These are phyloP conservation scores for Montifringilla adamsi DNA, from an alignment of 2,113 vertebrate species.

Conservation along the genomic window DNA sequence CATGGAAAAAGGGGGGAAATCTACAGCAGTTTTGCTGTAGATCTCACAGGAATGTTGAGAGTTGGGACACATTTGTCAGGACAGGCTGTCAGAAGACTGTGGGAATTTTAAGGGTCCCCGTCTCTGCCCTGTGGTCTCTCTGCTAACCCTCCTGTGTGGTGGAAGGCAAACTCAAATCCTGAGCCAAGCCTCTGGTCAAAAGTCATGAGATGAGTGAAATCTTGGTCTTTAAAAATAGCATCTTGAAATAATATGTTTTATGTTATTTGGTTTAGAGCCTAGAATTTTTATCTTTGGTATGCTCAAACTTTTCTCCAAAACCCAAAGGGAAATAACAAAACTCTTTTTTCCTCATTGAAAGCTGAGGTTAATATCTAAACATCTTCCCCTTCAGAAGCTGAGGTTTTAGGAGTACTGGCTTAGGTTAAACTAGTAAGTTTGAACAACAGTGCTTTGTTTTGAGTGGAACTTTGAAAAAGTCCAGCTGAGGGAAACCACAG, in stretches of 20 bases:
- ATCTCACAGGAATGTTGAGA: neutral
- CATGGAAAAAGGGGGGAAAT: fast-evolving
- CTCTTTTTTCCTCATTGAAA: neutral
- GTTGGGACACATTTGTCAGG: neutral
- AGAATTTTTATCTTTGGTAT: neutral
- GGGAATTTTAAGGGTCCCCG: neutral
- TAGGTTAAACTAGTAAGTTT: neutral
- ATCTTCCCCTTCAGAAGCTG: neutral
- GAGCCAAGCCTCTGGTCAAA: neutral
- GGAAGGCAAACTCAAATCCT: neutral
- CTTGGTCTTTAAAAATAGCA: neutral
- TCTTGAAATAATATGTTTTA: neutral
- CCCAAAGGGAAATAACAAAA: neutral
- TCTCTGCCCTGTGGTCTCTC: neutral
- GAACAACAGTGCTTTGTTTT: neutral
- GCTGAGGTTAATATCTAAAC: neutral
- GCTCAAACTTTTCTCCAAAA: neutral
- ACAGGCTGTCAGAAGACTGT: fast-evolving
- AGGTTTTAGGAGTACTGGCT: neutral
- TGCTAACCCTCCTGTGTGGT: fast-evolving
- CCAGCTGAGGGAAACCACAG: neutral
- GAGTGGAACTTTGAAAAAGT: neutral
- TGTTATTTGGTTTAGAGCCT: neutral
- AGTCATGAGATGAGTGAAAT: neutral
- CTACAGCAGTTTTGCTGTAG: neutral